phyloP scores from a whole-genome alignment of 2,888 invertebrate genomes.

The Magallana nippona region DNA sequence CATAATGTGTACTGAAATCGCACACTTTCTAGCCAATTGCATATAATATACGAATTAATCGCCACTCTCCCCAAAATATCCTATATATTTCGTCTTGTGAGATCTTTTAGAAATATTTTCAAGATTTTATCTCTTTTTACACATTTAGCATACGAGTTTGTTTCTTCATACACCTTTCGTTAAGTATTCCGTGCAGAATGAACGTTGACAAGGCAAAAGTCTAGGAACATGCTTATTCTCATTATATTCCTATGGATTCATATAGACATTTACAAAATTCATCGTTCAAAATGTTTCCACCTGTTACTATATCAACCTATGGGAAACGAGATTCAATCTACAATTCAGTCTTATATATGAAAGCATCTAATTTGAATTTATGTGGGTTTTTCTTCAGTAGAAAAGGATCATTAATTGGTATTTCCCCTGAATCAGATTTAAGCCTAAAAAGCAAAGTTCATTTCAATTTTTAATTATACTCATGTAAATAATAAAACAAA shows the following conservation, averaged over 20 bases:
- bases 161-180: not conserved
- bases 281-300: not conserved
- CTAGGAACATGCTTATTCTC: not conserved
- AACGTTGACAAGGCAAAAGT: not conserved
- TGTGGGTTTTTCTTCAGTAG: too few relatives aligned
- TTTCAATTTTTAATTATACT: too few relatives aligned
- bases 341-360: too few relatives aligned
- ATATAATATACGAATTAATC: not conserved
- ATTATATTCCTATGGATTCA: constrained; percentile 7
- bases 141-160: not conserved
- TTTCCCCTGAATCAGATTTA: too few relatives aligned
- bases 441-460: too few relatives aligned
- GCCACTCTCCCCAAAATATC: not conserved
- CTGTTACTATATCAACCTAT: not conserved
- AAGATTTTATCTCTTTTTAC: not conserved
- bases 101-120: not conserved
- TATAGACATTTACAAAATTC: not conserved
- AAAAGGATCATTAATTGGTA: too few relatives aligned
- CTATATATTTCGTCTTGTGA: not conserved
- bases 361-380: too few relatives aligned
- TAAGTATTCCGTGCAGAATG: not conserved
- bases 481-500: too few relatives aligned
- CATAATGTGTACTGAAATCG: not conserved
- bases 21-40: not conserved
- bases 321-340: not conserved